Percentiles rank a stretch among this genome's conserved stretches.
Conservation (phyloP, 2,113 vertebrate genomes). For the Genyomyrus donnyi region DNA sequence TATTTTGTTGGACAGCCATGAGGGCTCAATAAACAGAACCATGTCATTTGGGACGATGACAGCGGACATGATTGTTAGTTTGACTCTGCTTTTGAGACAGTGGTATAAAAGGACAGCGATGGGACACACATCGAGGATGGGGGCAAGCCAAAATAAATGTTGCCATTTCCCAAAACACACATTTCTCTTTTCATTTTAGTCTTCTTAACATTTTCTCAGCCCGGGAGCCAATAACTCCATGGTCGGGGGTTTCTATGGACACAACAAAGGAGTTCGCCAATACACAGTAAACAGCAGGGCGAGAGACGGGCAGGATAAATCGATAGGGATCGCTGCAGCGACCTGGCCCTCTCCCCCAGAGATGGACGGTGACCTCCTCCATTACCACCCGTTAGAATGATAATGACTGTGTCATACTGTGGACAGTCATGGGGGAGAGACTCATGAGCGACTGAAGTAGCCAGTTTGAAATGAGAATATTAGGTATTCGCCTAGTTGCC, state of each 20-base stretch:
- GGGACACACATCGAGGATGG: neutral
- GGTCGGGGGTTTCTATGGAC: neutral
- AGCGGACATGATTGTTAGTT: neutral
- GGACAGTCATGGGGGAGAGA: neutral
- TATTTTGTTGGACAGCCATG: neutral
- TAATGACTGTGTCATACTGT: neutral
- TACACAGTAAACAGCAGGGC: neutral
- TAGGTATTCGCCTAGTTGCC: neutral
- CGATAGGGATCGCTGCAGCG: neutral
- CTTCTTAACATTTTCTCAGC: neutral
- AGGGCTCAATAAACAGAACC: neutral
- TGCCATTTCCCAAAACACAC: neutral
- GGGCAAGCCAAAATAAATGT: neutral
- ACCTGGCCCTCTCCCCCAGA: neutral
- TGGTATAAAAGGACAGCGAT: neutral
- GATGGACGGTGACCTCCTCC: neutral
- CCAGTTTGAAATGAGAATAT: neutral
- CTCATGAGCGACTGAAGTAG: neutral
- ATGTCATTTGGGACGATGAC: neutral
- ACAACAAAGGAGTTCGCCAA: neutral
- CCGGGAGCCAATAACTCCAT: neutral
- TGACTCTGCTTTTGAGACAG: neutral
- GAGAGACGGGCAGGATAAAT: neutral
- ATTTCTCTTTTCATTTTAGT: conserved; percentile 2
- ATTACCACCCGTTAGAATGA: neutral